Conservation (phyloP, 2,113 vertebrate species). For the Mesitornis unicolor region DNA sequence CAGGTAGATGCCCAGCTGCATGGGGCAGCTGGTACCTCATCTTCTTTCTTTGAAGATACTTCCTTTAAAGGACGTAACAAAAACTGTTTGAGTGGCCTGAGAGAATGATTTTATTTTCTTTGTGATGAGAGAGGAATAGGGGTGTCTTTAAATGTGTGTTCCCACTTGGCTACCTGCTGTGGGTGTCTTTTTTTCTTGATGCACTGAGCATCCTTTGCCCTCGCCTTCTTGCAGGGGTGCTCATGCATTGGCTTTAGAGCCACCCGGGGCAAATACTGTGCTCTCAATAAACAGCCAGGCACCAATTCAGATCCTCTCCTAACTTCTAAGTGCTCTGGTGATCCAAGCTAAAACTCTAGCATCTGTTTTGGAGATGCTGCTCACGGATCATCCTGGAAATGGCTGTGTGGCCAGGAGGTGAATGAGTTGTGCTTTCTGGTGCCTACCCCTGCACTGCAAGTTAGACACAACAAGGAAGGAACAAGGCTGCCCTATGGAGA, state of each 20-base stretch:
- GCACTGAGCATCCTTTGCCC: not conserved
- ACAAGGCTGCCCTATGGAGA: not conserved
- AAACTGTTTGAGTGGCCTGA: not conserved
- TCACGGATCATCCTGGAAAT: not conserved
- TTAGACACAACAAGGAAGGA: not conserved
- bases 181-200: not conserved
- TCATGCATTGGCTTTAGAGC: not conserved
- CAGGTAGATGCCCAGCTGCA: not conserved
- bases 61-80: not conserved
- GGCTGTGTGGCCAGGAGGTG: not conserved
- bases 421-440: not conserved
- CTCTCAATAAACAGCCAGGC: not conserved
- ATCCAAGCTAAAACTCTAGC: not conserved
- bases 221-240: not conserved
- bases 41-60: not conserved
- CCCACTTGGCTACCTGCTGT: not conserved
- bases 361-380: not conserved
- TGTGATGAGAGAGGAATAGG: not conserved
- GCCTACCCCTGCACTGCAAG: not conserved
- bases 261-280: not conserved
- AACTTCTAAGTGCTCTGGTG: not conserved
- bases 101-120: not conserved
- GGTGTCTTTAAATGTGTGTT: not conserved
- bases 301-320: not conserved
- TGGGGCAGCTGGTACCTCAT: not conserved